Conservation (phyloP, 1,140 invertebrate species). For the Orius insidiosus region DNA sequence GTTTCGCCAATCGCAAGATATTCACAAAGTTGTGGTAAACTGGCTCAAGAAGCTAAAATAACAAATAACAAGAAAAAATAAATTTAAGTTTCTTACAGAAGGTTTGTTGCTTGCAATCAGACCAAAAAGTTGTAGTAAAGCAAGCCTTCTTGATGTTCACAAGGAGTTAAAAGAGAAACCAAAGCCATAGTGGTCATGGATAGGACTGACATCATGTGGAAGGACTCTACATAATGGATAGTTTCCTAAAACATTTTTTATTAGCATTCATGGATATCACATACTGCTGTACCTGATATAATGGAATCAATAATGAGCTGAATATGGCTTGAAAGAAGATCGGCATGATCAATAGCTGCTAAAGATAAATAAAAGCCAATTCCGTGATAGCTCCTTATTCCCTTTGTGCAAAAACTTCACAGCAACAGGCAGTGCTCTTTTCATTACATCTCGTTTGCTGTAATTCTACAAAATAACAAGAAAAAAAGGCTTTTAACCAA, state of each 20-base stretch:
- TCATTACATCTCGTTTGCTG: constrained; percentile 74
- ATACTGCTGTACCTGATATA: constrained; percentile 70
- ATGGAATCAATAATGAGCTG: constrained; percentile 79
- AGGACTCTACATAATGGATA: constrained; percentile 68
- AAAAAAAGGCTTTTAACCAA: constrained; percentile 6
- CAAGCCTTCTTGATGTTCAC: constrained; percentile 65
- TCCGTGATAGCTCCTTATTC: constrained; percentile 71
- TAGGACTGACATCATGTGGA: constrained; percentile 66
- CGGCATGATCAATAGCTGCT: constrained; percentile 80
- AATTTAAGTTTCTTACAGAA: constrained; percentile 33
- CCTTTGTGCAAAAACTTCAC: constrained; percentile 82
- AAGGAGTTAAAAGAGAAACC: constrained; percentile 59
- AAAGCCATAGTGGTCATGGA: constrained; percentile 67
- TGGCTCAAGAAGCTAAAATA: constrained; percentile 46
- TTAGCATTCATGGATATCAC: no score
- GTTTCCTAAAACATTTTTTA: constrained; percentile 61
- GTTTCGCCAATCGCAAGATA: constrained; percentile 40
- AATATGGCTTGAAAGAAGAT: constrained; percentile 65
- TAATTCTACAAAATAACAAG: constrained; percentile 49
- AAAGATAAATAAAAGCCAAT: constrained; percentile 82
- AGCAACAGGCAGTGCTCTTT: constrained; percentile 68
- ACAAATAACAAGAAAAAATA: neutral
- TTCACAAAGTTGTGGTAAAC: constrained; percentile 57
- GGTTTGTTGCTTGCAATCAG: constrained; percentile 65
- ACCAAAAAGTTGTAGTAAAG: constrained; percentile 60